Base-by-base conservation (phyloP, 2,888 invertebrate species). In the Cistogaster globosa region DNA sequence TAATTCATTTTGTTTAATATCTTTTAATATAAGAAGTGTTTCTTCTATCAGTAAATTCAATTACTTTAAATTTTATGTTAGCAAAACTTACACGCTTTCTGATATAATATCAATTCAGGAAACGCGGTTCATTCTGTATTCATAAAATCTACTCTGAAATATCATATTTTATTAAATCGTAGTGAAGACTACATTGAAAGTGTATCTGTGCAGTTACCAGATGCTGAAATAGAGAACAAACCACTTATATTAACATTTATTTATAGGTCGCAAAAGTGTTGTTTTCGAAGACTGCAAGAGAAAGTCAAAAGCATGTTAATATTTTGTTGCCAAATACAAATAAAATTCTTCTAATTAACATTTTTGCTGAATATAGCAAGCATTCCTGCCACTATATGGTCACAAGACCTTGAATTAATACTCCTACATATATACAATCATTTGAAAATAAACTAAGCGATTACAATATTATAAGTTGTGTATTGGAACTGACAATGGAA, bases 11-110 rank as follows among this genome's bases (percentile, higher is more conserved):
- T 58, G 57, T 58, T n/a, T 67, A 14, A 8, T 65, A 14, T 76
- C 76, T 8, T 8, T 76, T 2, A 76, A 76, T 20, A 32, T 58
- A 48, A 76, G 65, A 36, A 76, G 76, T 58, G 57, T 67, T 65
- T 76, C 76, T n/a, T 67, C 72, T 12, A 42, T 74, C 1, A 16
- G 4, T 36, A 74, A 74, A 42, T 38, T 51, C 6, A 74, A 74
- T 38, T 20, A 51, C 3, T 60, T 72, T 58, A 58, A 32, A 26
- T 5, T 1, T 20, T 18, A 45, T n/a, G 6, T 72, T 11, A 74
- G 62, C 14, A n/a, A 22, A 38, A 14, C 62, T 20, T 9, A 18
- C 8, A 48, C 6, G 38, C 51, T 74, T 14, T 51, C 72, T 14
- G 36, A 51, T 16, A 20, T 74, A 36, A 65, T 75, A 45, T 2